These are phyloP conservation scores for Siniperca undulata DNA, from an alignment of 2,797 vertebrate genomes.

Conservation along the genomic window DNA sequence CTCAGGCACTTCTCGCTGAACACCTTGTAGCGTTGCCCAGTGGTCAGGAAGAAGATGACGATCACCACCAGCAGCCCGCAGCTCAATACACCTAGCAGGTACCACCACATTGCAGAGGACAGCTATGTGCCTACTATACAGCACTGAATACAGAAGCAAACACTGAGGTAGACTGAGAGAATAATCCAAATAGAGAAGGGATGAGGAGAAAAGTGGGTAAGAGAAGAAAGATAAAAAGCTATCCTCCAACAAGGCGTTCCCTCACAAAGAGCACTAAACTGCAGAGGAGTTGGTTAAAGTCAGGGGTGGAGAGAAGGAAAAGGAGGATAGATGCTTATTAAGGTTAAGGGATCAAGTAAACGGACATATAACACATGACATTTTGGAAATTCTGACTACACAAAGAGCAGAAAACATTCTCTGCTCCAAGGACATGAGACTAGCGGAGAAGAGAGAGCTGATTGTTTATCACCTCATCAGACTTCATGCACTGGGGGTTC, in stretches of 20 bases:
- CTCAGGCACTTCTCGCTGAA: slow-evolving; percentile 73
- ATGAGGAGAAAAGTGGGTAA: background rate
- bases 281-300: background rate
- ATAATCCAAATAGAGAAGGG: background rate
- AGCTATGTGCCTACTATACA: background rate
- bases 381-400: slow-evolving; percentile 22
- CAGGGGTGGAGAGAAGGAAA: slow-evolving; percentile 10
- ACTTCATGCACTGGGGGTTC: background rate
- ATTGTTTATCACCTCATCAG: slow-evolving; percentile 37
- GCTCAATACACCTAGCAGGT: slow-evolving; percentile 54
- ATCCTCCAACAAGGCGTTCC: background rate
- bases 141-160: background rate
- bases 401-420: slow-evolving; percentile 44
- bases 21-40: slow-evolving; percentile 56
- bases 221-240: background rate
- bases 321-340: background rate
- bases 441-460: slow-evolving; percentile 44
- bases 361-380: slow-evolving; percentile 37
- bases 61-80: slow-evolving; percentile 40
- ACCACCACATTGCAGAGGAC: slow-evolving; percentile 70
- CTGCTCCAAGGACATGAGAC: slow-evolving; percentile 59
- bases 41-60: slow-evolving; percentile 53
- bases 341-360: background rate
- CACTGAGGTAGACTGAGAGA: background rate
- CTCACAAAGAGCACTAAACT: background rate